A percentile compares a stretch with the other conserved stretches of the same genome.
Conservation (phyloP, 2,113 vertebrate genomes). For the Stomatorhinus ivindoensis region DNA sequence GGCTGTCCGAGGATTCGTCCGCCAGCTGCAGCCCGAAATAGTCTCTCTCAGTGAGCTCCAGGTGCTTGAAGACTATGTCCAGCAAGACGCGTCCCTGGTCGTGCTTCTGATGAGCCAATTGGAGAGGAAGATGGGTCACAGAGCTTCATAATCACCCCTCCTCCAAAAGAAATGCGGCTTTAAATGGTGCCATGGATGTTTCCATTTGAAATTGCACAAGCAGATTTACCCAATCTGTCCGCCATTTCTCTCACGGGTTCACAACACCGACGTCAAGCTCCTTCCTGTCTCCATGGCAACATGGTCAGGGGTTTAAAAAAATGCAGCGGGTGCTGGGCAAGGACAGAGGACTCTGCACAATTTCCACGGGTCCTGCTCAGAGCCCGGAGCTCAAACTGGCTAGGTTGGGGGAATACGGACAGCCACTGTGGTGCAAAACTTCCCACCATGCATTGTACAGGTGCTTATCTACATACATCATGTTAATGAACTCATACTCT, state of each 20-base stretch:
- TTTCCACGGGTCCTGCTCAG: not conserved
- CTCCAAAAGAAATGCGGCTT: not conserved
- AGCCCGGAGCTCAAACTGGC: not conserved
- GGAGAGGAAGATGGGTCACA: not conserved
- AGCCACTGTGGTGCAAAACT: not conserved
- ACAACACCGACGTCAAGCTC: not conserved
- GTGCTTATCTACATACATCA: not conserved
- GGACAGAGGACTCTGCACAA: not conserved
- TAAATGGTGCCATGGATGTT: not conserved
- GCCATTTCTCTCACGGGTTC: not conserved
- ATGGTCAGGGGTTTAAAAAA: not conserved
- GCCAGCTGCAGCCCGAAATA: slow-evolving; percentile 95
- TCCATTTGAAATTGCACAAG: not conserved
- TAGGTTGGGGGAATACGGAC: not conserved
- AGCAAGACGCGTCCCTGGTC: slow-evolving; percentile 87
- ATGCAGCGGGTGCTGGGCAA: not conserved
- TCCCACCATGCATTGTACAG: not conserved
- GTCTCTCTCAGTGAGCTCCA: slow-evolving; percentile 95
- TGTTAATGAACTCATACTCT: not conserved
- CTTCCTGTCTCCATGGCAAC: not conserved
- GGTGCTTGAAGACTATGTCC: slow-evolving; percentile 90
- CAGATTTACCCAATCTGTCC: not conserved
- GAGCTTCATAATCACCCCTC: not conserved
- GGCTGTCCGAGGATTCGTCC: slow-evolving; percentile 85
- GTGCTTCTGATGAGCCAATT: slow-evolving; percentile 74